A percentile compares a stretch with the other conserved stretches of the same genome.
phyloP scores from a whole-genome alignment of 2,888 invertebrate genomes.

The Drosophila picticornis region DNA sequence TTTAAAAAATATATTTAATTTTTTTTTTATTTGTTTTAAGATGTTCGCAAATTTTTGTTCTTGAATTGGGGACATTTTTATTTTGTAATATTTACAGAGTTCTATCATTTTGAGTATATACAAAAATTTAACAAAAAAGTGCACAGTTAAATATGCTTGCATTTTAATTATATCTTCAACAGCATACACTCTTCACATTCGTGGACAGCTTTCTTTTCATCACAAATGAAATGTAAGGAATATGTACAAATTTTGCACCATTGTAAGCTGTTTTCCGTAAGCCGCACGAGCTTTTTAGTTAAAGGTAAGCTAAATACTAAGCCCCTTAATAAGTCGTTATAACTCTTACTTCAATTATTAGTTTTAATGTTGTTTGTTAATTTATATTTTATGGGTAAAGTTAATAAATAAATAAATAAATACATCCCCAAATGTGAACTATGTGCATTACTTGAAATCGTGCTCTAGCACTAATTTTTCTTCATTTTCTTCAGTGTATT shows the following conservation, averaged over 20 bases:
- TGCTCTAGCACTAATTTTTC: slow-evolving; percentile 52
- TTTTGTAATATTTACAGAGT: not conserved
- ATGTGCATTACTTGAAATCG: not conserved
- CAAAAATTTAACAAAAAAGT: not conserved
- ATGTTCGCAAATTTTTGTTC: not conserved
- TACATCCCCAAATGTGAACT: not conserved
- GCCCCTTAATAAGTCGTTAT: not conserved
- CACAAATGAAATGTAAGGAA: fast-evolving
- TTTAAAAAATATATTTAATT: not conserved
- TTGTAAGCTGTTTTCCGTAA: not conserved
- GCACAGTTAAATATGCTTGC: not conserved
- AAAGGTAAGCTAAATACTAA: too few relatives aligned
- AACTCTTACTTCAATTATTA: not conserved
- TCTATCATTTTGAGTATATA: not conserved
- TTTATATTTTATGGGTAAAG: not conserved
- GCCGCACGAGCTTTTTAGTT: not conserved
- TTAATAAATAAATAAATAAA: not conserved
- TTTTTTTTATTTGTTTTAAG: not conserved
- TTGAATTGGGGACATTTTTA: fast-evolving
- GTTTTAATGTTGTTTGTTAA: not conserved
- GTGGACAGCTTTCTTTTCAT: not conserved
- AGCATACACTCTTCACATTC: not conserved
- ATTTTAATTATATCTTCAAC: not conserved
- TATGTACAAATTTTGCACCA: too few relatives aligned
- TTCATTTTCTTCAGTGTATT: slow-evolving; percentile 11